A percentile compares a stretch with the other conserved stretches of the same genome.
phyloP scores from a whole-genome alignment of 1,140 invertebrate genomes.

The Atta colombica region DNA sequence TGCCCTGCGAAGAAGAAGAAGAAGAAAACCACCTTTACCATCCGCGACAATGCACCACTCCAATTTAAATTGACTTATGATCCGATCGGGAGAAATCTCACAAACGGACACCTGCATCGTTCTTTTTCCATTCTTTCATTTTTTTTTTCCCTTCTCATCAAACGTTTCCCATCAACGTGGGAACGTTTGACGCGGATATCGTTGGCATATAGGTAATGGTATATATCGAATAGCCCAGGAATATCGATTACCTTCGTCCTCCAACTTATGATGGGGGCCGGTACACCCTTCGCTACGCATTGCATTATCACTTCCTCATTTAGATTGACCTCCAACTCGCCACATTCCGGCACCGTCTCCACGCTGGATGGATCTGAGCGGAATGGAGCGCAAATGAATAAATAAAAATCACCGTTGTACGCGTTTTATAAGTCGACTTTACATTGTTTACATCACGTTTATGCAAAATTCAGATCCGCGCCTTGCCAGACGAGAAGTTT shows the following conservation, averaged over 20 bases:
- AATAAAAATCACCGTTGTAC: constrained; percentile 6
- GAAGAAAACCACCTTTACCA: neutral
- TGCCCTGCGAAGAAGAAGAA: constrained; percentile 84
- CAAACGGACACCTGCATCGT: neutral
- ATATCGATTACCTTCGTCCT: constrained; percentile 87
- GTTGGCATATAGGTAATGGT: constrained; percentile 5
- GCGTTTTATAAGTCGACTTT: neutral
- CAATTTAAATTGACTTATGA: constrained; percentile 40
- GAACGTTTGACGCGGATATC: constrained; percentile 19
- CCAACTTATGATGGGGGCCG: constrained; percentile 90
- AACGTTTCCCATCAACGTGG: neutral
- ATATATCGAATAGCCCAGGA: constrained; percentile 6
- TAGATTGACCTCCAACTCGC: constrained; percentile 90
- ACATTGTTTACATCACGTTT: neutral
- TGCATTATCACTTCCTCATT: constrained; percentile 90
- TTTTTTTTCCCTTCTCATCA: no score
- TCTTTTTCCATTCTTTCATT: neutral
- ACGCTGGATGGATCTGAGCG: constrained; percentile 90
- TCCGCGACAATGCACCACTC: constrained; percentile 13
- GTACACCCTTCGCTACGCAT: constrained; percentile 90
- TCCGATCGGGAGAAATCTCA: neutral
- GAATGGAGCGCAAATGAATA: constrained; percentile 26
- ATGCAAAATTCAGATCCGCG: constrained; percentile 9
- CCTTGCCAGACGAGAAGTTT: neutral
- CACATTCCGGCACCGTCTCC: constrained; percentile 89